Percentiles rank a stretch among this genome's conserved stretches.
Conservation (phyloP, 2,888 invertebrate species). For the Thera obeliscata region DNA sequence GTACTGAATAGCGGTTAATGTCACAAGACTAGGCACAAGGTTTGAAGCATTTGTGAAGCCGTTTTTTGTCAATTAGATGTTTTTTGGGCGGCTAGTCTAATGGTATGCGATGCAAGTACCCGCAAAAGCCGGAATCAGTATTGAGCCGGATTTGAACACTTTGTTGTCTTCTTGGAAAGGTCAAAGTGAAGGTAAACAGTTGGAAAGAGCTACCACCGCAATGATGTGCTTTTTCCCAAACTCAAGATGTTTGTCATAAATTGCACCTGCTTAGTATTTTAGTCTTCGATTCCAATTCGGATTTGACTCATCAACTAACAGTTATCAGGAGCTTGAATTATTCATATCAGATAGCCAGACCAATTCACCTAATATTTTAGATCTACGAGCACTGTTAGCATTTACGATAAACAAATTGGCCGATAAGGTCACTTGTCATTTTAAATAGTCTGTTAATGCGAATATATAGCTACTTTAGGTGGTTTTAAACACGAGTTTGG, state of each 20-base stretch:
- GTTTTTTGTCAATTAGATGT: neutral
- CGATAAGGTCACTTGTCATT: constrained; percentile 10
- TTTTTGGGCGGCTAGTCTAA: neutral
- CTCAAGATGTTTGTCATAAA: constrained; percentile 17
- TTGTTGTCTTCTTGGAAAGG: constrained; percentile 17
- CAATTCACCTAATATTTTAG: constrained; percentile 28
- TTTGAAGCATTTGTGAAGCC: neutral
- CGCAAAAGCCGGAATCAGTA: constrained; percentile 8
- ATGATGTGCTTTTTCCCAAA: neutral
- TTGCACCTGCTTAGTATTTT: constrained; percentile 34
- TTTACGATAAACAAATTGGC: constrained; percentile 2
- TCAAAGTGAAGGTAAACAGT: constrained; percentile 12
- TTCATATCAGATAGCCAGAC: constrained; percentile 29
- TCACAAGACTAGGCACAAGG: neutral
- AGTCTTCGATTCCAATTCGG: constrained; percentile 3
- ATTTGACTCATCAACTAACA: constrained; percentile 34
- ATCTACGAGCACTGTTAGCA: constrained; percentile 20
- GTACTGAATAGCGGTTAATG: neutral
- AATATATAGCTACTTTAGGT: constrained; percentile 12
- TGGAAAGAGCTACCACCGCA: neutral
- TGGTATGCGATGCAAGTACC: constrained; percentile 1
- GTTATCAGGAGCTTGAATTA: constrained; percentile 36
- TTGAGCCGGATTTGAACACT: constrained; percentile 15
- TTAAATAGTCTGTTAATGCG: constrained; percentile 9
- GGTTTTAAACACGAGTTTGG: neutral